A percentile compares a stretch with the other conserved stretches of the same genome.
Evolutionary conservation across 2,797 vertebrate species (phyloP).

Genomic region (Menidia menidia): DNA sequence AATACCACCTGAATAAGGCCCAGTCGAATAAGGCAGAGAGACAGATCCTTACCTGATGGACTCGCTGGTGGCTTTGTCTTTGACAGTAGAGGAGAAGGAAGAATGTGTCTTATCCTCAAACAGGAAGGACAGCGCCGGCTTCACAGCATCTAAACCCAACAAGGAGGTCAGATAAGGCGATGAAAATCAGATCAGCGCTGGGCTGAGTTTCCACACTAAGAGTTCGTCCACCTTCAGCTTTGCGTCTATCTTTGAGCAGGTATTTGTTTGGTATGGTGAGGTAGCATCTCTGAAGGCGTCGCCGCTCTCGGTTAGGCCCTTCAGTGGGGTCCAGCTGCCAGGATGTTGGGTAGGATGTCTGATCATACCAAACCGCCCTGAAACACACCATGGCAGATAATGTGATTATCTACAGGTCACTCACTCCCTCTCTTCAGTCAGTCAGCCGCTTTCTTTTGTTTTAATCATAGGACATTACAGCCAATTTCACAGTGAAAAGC

Average conservation of each 20-base stretch:
- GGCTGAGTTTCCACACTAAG: not conserved
- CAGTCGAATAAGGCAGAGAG: not conserved
- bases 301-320: conserved; percentile 94
- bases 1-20: conserved; percentile 26
- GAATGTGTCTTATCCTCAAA: conserved; percentile 98
- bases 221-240: conserved; percentile 86
- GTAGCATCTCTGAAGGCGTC: conserved; percentile 95
- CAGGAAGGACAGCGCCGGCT: conserved; percentile 91
- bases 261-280: conserved; percentile 99
- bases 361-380: conserved; percentile 96
- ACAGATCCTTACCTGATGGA: conserved; percentile 88
- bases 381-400: conserved; percentile 34
- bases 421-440: not conserved
- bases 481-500: too few relatives aligned
- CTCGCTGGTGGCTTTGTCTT: conserved; percentile 99
- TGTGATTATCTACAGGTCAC: conserved; percentile 1
- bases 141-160: conserved; percentile 83
- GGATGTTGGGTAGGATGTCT: conserved; percentile 92
- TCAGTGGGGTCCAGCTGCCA: conserved; percentile 99
- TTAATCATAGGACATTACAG: too few relatives aligned
- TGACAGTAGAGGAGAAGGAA: conserved; percentile 97
- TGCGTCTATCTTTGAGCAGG: conserved; percentile 93
- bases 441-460: not conserved
- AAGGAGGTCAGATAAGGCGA: conserved; percentile 24
- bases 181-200: not conserved